Percentiles rank a stretch among this genome's conserved stretches.
Evolutionary conservation across 2,888 invertebrate genomes (phyloP).

Genomic region (Oscheius myriophilus): DNA sequence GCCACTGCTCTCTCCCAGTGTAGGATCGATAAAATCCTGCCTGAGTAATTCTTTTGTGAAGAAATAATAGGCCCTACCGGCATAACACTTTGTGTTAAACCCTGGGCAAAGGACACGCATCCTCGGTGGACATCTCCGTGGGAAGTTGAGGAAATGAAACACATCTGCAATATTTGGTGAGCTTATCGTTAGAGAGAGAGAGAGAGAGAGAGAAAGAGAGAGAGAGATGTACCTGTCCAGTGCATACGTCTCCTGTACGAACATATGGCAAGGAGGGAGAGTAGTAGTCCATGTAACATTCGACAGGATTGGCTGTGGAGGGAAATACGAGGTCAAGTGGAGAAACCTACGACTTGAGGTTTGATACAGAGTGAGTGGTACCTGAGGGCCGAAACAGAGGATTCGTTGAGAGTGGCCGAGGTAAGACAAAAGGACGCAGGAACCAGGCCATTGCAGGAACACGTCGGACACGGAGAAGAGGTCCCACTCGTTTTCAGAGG

Average conservation of each 20-base stretch:
- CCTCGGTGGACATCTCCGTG: slow-evolving; percentile 50
- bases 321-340: slow-evolving; percentile 12
- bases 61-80: neutral
- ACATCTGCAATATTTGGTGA: slow-evolving; percentile 36
- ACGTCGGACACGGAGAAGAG: slow-evolving; percentile 44
- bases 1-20: slow-evolving; percentile 48
- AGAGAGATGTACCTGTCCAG: slow-evolving; percentile 30
- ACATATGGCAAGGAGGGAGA: slow-evolving; percentile 45
- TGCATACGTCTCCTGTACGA: slow-evolving; percentile 35
- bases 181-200: too few species aligned
- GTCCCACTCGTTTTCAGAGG: slow-evolving; percentile 38
- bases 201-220: neutral
- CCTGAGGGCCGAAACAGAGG: slow-evolving; percentile 1
- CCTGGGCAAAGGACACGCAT: slow-evolving; percentile 35
- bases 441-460: slow-evolving; percentile 41
- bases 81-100: slow-evolving; percentile 13
- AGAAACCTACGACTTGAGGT: neutral
- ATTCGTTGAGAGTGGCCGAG: slow-evolving; percentile 29
- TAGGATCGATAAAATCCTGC: slow-evolving; percentile 47
- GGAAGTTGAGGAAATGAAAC: slow-evolving; percentile 50
- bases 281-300: slow-evolving; percentile 51
- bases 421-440: slow-evolving; percentile 43
- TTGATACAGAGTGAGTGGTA: slow-evolving; percentile 3
- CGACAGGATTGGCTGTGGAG: slow-evolving; percentile 31
- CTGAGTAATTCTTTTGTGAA: slow-evolving; percentile 24